Evolutionary conservation across 2,888 invertebrate species (phyloP), one percentile per base, ranked within the genome.

Genomic region (Drosophila barbarae): DNA sequence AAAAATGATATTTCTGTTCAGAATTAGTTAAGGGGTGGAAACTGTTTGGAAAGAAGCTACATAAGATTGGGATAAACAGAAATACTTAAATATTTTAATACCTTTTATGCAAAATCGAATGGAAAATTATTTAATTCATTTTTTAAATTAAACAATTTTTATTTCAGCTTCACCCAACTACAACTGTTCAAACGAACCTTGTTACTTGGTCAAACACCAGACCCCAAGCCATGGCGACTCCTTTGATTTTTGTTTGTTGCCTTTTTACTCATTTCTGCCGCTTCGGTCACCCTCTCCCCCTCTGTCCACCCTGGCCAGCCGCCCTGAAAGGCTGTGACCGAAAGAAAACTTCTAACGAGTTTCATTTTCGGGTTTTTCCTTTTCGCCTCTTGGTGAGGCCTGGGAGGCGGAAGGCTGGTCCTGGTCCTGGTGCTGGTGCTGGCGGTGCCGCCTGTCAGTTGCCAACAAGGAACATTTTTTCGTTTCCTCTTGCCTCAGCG

Each of bases 321-420:
- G 38, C 47, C 42, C 28, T 38, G 47, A 52, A 42, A 58, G 63
- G 23, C 55, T 69, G 54, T 72, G 67, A 39, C 52, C 60, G 49
- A 54, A 51, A 34, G 46, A 66, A 71, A 72, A 68, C 65, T 75
- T 81, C 65, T 71, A 66, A 66, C 69, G 67, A 65, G 69, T 77
- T 68, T 56, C 39, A 66, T 66, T 71, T 71, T 66, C 41, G 66
- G 71, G 42, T 41, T 67, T 59, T 60, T 55, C 56, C 41, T 13
- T 50, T 50, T 28, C 18, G 21, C 49, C 39, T 54, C 34, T 36
- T 50, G 9, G 10, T 35, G 47, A 13, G 30, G 46, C 4, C 13
- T 32, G 46, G 46, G 32, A 9, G 46, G 46, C 13, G 32, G 32
- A 32, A 34, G 32, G 21, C 46, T 18, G 18, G 18, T 18, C 18